Conservation (phyloP, 2,113 vertebrate genomes). For the Semnopithecus entellus region DNA sequence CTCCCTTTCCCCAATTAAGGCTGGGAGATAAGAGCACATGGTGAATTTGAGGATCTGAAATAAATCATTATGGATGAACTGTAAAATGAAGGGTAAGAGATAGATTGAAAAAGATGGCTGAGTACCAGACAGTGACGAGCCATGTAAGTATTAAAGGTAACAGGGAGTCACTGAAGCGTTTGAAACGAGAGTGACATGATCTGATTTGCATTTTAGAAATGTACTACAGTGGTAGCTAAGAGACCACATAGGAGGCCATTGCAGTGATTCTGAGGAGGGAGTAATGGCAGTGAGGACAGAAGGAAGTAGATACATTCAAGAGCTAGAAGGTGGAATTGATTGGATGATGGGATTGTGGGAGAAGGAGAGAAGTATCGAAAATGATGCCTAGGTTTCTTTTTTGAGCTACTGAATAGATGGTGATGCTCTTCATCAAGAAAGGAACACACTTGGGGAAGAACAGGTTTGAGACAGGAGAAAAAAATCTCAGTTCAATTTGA, state of each 20-base stretch:
- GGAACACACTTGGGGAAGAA: neutral
- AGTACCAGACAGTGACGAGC: neutral
- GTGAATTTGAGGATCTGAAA: neutral
- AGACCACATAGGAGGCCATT: neutral
- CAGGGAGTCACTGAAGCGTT: neutral
- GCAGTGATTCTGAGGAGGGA: neutral
- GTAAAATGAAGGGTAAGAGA: neutral
- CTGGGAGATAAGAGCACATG: no score
- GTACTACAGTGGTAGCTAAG: neutral
- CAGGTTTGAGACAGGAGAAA: neutral
- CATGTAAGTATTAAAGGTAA: neutral
- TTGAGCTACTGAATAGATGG: no score
- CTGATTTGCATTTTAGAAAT: neutral
- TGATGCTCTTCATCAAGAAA: neutral
- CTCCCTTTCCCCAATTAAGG: neutral
- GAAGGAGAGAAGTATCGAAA: neutral
- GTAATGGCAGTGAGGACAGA: neutral
- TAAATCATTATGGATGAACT: neutral
- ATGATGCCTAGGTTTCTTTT: neutral
- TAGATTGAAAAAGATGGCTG: neutral
- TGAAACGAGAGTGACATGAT: neutral
- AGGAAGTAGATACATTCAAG: neutral
- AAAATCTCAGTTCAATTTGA: neutral
- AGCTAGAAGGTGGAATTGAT: neutral
- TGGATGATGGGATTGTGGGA: neutral